phyloP scores from a whole-genome alignment of 2,888 invertebrate genomes.

The Chrysotoxum bicinctum region DNA sequence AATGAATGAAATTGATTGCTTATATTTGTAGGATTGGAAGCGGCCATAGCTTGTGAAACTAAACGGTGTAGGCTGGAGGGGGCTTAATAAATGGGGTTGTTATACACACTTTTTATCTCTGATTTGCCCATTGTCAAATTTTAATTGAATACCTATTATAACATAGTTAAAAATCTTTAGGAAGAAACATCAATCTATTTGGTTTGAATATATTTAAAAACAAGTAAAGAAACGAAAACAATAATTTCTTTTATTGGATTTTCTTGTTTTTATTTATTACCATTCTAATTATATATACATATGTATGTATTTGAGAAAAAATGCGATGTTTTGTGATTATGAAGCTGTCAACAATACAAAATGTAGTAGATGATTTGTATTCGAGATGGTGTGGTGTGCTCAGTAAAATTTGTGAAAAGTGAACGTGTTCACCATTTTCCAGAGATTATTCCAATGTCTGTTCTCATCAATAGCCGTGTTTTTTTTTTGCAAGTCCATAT shows the following conservation, averaged over 20 bases:
- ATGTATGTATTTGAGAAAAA: slow-evolving; percentile 8
- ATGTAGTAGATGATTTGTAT: slow-evolving; percentile 57
- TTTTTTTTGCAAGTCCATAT: no score
- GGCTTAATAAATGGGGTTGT: not conserved
- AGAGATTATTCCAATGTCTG: no score
- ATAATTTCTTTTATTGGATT: not conserved
- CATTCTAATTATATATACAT: slow-evolving; percentile 27
- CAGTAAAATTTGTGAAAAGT: no score
- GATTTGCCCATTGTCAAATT: not conserved
- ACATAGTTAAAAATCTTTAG: not conserved
- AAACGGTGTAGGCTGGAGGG: not conserved
- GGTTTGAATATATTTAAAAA: not conserved
- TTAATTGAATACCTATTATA: not conserved
- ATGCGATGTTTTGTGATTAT: slow-evolving; percentile 56
- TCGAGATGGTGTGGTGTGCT: no score
- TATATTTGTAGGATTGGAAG: not conserved
- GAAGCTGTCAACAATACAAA: no score
- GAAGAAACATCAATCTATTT: not conserved
- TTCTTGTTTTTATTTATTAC: slow-evolving; percentile 34
- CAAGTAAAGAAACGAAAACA: slow-evolving; percentile 16
- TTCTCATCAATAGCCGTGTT: no score
- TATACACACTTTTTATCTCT: slow-evolving; percentile 6
- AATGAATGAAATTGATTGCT: slow-evolving; percentile 57
- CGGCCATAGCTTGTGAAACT: not conserved
- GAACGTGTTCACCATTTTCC: no score